Evolutionary conservation across 2,113 vertebrate genomes (phyloP), one percentile per base, ranked within the genome.

Genomic region (Setophaga coronata): DNA sequence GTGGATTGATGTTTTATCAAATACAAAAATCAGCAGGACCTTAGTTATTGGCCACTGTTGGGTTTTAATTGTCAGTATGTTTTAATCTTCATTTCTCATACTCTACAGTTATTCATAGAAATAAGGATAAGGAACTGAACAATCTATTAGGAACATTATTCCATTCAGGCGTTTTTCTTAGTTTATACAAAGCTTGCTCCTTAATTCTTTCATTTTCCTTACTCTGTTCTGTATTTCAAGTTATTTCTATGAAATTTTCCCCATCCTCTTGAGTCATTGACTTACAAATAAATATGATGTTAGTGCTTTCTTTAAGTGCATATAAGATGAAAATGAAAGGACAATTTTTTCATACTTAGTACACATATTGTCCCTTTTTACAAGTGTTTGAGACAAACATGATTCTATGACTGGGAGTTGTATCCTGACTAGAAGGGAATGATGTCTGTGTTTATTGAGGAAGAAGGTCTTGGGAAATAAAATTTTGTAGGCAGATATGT

Each of bases 101-200:
- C 11, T 61, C 12, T 65, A 18, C 31, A 51, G 36, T 16, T 78
- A 11, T 62, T 57, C 0, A 6, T 56, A 83, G 53, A 70, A 86
- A 72, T 45, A 20, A 64, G 71, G 34, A 18, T 58, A 18, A 53
- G 29, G 29, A 91, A 57, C 11, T 28, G 15, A 47, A 20, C 58
- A 82, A 18, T 54, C 9, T 57, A 16, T 43, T 58, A 62, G 28
- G 26, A 86, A 51, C 5, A 8, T 57, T 53, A 48, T 72, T 57
- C 26, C 21, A 5, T 54, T 73, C 51, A 23, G 43, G 7, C 0
- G 0, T 28, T 42, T 23, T 40, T 21, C 14, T 40, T 53, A 17
- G 29, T 58, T 89, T 84, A 25, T 78, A 23, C 18, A 36, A 65
- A 74, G 17, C 31, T 38, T 72, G 18, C 31, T 76, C 26, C 73